Evolutionary conservation across 2,113 vertebrate species (phyloP).

Genomic region (Callaeas wilsoni): DNA sequence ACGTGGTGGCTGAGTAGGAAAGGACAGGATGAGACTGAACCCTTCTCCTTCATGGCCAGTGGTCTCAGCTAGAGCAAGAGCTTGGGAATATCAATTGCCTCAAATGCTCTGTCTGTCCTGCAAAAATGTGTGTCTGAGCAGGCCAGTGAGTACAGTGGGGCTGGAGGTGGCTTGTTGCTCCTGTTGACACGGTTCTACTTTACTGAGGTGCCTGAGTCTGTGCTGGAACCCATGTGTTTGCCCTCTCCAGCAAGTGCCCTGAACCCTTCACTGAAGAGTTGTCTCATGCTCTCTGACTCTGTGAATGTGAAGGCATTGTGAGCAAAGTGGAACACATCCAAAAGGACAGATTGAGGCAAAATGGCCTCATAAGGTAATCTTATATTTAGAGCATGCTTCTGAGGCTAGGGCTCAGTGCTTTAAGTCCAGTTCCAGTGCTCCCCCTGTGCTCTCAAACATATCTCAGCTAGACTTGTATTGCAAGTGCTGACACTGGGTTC

Average conservation of each 20-base stretch:
- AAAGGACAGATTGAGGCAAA: neutral
- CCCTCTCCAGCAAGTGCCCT: neutral
- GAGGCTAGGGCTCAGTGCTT: neutral
- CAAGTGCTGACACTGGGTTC: neutral
- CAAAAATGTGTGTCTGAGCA: neutral
- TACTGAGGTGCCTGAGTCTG: neutral
- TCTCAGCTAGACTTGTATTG: neutral
- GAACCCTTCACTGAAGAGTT: neutral
- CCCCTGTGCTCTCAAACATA: neutral
- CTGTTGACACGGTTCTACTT: neutral
- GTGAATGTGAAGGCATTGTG: neutral
- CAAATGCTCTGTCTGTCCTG: neutral
- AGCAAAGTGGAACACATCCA: conserved; percentile 3
- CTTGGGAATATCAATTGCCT: neutral
- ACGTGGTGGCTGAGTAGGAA: neutral
- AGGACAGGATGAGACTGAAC: neutral
- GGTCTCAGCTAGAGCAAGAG: neutral
- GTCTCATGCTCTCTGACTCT: neutral
- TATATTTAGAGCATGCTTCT: neutral
- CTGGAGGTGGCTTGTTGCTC: neutral
- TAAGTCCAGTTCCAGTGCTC: neutral
- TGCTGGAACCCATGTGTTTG: neutral
- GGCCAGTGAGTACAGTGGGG: neutral
- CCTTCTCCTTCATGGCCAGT: neutral
- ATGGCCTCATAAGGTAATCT: conserved; percentile 31